Percentiles rank a stretch among this genome's conserved stretches.
These are phyloP conservation scores for Microctonus aethiopoides DNA, from an alignment of 2,888 invertebrate species.

Conservation along the genomic window DNA sequence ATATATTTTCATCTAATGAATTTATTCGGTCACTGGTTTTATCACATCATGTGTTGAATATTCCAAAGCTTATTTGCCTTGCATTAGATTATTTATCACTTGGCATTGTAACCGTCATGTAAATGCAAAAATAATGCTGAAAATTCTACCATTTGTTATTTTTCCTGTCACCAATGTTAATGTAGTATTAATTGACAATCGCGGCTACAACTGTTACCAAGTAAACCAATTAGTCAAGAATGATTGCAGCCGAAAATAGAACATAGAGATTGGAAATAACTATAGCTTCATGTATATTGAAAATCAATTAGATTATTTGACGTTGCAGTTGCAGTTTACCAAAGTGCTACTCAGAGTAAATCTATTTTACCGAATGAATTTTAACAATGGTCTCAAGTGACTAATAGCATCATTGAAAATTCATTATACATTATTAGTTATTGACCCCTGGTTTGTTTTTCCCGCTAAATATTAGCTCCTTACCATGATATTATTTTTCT, in stretches of 20 bases:
- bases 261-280: slow-evolving; percentile 10
- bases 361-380: slow-evolving; percentile 13
- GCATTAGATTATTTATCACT: background rate
- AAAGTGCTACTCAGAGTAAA: background rate
- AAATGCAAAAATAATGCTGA: background rate
- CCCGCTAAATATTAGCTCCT: background rate
- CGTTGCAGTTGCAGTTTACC: background rate
- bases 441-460: background rate
- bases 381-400: slow-evolving; percentile 9
- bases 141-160: background rate
- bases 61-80: background rate
- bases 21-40: background rate
- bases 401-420: background rate
- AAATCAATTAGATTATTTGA: background rate
- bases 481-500: background rate
- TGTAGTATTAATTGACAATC: background rate
- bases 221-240: slow-evolving; percentile 17
- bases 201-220: background rate
- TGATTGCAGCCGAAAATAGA: background rate
- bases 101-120: background rate
- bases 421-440: background rate
- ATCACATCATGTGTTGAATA: background rate
- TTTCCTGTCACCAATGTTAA: background rate
- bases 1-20: background rate
- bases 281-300: slow-evolving; percentile 6